A percentile compares a stretch with the other conserved stretches of the same genome.
Conservation (phyloP, 2,113 vertebrate genomes). For the Pangasianodon hypophthalmus region DNA sequence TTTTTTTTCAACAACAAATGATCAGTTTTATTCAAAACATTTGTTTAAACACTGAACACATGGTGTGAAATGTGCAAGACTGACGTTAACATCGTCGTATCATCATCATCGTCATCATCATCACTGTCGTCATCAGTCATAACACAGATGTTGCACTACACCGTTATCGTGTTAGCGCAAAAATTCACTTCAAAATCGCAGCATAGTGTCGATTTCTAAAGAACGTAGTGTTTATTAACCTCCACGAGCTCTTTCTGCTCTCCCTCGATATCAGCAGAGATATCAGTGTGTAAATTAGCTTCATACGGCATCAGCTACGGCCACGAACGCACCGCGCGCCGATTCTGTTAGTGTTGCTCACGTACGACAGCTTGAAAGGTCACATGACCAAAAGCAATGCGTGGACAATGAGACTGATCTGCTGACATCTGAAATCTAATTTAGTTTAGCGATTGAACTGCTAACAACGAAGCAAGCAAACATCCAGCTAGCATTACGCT, state of each 20-base stretch:
- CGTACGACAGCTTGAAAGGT: neutral
- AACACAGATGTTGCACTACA: neutral
- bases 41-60: slow-evolving; percentile 14
- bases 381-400: neutral
- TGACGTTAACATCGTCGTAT: neutral
- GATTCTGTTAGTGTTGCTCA: neutral
- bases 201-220: neutral
- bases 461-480: neutral
- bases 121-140: neutral
- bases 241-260: neutral
- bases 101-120: neutral
- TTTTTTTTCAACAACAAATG: neutral
- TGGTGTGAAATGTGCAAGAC: neutral
- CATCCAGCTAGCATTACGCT: neutral
- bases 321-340: too few species aligned
- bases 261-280: too few species aligned
- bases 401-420: neutral
- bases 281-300: neutral
- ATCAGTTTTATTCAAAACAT: slow-evolving; percentile 10
- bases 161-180: neutral
- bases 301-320: neutral
- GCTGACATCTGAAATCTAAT: neutral
- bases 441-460: neutral
- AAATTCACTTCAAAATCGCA: neutral
- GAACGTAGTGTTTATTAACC: neutral